Conservation (phyloP, 2,888 invertebrate species). For the Opisthograptis luteolata region DNA sequence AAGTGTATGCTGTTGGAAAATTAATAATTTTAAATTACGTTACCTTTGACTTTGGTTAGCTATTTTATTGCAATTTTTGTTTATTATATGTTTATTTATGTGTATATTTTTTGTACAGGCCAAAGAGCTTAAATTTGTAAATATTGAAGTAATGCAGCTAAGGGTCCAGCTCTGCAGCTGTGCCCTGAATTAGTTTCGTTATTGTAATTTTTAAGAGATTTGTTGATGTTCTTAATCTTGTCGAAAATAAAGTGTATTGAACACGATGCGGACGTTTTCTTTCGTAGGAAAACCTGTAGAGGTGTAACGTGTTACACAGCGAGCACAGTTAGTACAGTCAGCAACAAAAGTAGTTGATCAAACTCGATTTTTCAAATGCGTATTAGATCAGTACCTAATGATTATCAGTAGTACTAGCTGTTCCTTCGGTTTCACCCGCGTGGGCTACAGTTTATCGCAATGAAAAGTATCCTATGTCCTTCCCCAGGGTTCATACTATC, state of each 20-base stretch:
- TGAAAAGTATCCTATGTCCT: too few relatives aligned
- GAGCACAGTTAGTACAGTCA: too few relatives aligned
- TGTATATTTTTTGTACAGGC: slow-evolving; percentile 78
- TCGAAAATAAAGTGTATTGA: slow-evolving; percentile 78
- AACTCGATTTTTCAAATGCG: too few relatives aligned
- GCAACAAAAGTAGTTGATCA: too few relatives aligned
- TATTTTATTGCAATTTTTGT: slow-evolving; percentile 60
- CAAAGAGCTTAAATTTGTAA: slow-evolving; percentile 81
- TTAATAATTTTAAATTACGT: slow-evolving; percentile 79
- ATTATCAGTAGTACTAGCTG: too few relatives aligned
- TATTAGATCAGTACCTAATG: too few relatives aligned
- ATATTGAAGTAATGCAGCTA: slow-evolving; percentile 67
- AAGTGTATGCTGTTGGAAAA: slow-evolving; percentile 65
- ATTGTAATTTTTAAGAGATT: slow-evolving; percentile 82
- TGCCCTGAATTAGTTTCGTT: slow-evolving; percentile 71
- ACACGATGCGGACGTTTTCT: slow-evolving; percentile 50
- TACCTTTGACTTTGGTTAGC: slow-evolving; percentile 69
- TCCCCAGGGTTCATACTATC: too few relatives aligned
- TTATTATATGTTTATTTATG: slow-evolving; percentile 48
- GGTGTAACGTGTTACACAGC: too few relatives aligned
- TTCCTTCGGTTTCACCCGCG: too few relatives aligned
- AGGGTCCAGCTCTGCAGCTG: slow-evolving; percentile 60
- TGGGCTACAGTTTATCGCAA: too few relatives aligned
- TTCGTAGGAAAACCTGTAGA: too few relatives aligned
- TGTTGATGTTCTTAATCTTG: slow-evolving; percentile 84